Evolutionary conservation across 2,888 invertebrate species (phyloP).

Genomic region (Drosophila meridiana): DNA sequence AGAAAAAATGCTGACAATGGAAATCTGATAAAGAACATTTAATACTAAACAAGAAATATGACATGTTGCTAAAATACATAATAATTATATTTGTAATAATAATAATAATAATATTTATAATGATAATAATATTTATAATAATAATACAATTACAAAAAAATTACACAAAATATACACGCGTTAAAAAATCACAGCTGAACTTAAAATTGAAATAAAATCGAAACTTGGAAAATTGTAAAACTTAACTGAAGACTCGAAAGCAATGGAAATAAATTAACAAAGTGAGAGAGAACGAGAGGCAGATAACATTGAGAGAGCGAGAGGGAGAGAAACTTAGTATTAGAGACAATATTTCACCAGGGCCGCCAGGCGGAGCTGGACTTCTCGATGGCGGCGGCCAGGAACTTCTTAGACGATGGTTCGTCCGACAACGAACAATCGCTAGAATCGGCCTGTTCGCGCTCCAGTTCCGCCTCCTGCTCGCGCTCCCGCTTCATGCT

Average conservation of each 20-base stretch:
- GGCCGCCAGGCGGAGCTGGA: constrained; percentile 87
- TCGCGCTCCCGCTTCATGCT: constrained; percentile 47
- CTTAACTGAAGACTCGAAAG: constrained; percentile 49
- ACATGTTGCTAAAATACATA: constrained; percentile 58
- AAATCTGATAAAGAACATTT: constrained; percentile 35
- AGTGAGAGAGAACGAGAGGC: not conserved
- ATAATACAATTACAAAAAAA: constrained; percentile 56
- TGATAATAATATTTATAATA: constrained; percentile 12
- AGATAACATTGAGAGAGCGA: not conserved
- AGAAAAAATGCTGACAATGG: constrained; percentile 24
- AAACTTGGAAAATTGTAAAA: constrained; percentile 47
- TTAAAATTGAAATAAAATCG: constrained; percentile 68
- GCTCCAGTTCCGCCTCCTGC: constrained; percentile 31
- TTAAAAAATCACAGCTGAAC: constrained; percentile 79
- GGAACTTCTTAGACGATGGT: constrained; percentile 73
- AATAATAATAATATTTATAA: constrained; percentile 38
- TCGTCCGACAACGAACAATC: constrained; percentile 76
- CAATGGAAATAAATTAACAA: constrained; percentile 59
- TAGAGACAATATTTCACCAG: constrained; percentile 83
- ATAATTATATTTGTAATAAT: constrained; percentile 32
- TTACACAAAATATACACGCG: constrained; percentile 64
- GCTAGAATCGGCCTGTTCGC: constrained; percentile 71
- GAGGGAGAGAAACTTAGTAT: constrained; percentile 61
- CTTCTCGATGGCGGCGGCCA: constrained; percentile 75
- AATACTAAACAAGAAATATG: constrained; percentile 25